Conservation (phyloP, 2,888 invertebrate genomes). For the Eristalinus sepulchralis region DNA sequence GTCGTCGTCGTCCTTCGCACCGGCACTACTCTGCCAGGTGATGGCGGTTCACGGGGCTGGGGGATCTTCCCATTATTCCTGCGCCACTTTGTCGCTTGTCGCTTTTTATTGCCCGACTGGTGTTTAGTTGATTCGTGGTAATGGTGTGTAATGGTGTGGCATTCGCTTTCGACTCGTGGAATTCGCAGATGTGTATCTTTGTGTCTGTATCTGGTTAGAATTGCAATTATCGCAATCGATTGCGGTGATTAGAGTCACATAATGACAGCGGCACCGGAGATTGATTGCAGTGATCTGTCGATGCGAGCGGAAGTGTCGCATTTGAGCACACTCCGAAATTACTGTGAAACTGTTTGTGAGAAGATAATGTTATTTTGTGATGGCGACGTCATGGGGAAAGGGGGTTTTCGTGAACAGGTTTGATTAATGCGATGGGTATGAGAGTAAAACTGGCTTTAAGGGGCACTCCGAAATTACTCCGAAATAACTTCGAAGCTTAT, state of each 20-base stretch:
- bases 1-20: conserved; percentile 53
- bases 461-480: neutral
- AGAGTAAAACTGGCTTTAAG: neutral
- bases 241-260: neutral
- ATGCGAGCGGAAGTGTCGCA: neutral
- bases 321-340: neutral
- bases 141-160: conserved; percentile 35
- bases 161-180: conserved; percentile 58
- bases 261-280: neutral
- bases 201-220: conserved; percentile 48
- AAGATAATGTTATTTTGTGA: neutral
- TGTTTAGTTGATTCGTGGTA: conserved; percentile 14
- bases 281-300: neutral
- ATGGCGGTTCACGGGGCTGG: neutral
- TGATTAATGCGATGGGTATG: neutral
- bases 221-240: conserved; percentile 27
- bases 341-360: neutral
- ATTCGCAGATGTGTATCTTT: conserved; percentile 21
- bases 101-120: conserved; percentile 60
- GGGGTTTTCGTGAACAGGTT: neutral
- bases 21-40: neutral
- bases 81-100: conserved; percentile 68
- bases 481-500: neutral
- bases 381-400: neutral
- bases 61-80: conserved; percentile 43